A percentile compares a stretch with the other conserved stretches of the same genome.
Conservation (phyloP, 2,113 vertebrate species). For the pig (Sus scrofa) region DNA sequence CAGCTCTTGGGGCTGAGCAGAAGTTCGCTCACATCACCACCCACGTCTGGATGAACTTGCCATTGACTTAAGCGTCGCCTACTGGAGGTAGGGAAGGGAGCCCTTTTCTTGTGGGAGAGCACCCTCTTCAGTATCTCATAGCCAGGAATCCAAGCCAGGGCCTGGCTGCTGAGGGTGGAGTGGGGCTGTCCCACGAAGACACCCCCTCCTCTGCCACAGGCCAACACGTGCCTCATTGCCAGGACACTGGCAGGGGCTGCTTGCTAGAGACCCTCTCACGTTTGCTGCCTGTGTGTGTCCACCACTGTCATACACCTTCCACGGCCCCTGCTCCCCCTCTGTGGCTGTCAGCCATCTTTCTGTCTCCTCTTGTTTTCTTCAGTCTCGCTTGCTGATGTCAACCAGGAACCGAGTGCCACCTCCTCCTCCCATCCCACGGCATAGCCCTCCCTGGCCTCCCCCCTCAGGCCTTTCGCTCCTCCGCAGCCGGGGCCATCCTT, state of each 20-base stretch:
- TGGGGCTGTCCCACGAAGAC: not conserved
- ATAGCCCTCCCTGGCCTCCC: not conserved
- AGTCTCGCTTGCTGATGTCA: not conserved
- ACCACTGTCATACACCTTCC: no score
- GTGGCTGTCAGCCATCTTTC: not conserved
- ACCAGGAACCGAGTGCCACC: not conserved
- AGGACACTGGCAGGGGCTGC: not conserved
- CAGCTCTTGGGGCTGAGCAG: not conserved
- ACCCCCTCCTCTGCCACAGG: not conserved
- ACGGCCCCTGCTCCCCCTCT: not conserved
- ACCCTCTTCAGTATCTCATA: not conserved
- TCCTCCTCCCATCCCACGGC: not conserved
- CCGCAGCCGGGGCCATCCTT: not conserved
- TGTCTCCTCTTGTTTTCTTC: not conserved
- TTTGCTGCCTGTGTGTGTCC: rapidly evolving
- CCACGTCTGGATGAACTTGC: not conserved
- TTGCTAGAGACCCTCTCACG: not conserved
- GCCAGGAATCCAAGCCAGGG: not conserved
- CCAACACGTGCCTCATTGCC: not conserved
- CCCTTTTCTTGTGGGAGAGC: not conserved
- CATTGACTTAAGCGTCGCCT: not conserved
- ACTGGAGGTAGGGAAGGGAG: not conserved
- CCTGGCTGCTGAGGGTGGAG: not conserved
- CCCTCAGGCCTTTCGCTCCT: not conserved
- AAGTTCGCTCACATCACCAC: not conserved